These are phyloP conservation scores for Anas flavirostris DNA, from an alignment of 2,797 vertebrate species.

Conservation along the genomic window DNA sequence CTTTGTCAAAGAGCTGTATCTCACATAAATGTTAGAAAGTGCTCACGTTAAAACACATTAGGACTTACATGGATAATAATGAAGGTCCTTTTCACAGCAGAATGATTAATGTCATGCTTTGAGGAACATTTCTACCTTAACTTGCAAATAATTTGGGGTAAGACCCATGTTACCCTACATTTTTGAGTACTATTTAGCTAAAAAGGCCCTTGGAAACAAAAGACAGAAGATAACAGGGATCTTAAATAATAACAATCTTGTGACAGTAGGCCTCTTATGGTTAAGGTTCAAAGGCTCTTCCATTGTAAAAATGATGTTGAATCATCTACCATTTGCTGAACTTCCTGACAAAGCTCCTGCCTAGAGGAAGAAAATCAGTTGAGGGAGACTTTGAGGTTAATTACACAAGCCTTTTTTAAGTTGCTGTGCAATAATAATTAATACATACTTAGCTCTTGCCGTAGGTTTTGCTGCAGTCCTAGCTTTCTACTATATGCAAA, in stretches of 20 bases:
- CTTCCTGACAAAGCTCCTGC: conserved; percentile 27
- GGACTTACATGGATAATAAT: not conserved
- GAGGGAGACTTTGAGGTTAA: conserved; percentile 37
- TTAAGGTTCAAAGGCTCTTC: conserved; percentile 26
- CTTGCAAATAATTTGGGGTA: not conserved
- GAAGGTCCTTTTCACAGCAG: not conserved
- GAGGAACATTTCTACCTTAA: not conserved
- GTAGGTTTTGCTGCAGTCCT: conserved; percentile 19
- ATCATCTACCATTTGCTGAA: conserved; percentile 14
- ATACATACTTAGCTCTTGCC: not conserved
- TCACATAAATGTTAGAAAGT: not conserved
- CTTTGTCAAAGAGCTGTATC: not conserved
- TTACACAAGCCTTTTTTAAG: conserved; percentile 26
- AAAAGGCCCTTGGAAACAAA: not conserved
- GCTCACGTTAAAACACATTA: not conserved
- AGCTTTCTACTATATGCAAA: not conserved
- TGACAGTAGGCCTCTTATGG: not conserved
- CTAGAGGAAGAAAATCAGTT: conserved; percentile 6
- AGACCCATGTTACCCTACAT: not conserved
- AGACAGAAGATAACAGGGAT: not conserved
- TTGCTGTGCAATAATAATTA: conserved; percentile 33
- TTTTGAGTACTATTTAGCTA: not conserved
- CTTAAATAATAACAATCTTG: conserved; percentile 2
- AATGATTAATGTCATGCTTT: not conserved
- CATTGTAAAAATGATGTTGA: not conserved